Conservation (phyloP, 2,113 vertebrate genomes). For the Siphamia tubifer region DNA sequence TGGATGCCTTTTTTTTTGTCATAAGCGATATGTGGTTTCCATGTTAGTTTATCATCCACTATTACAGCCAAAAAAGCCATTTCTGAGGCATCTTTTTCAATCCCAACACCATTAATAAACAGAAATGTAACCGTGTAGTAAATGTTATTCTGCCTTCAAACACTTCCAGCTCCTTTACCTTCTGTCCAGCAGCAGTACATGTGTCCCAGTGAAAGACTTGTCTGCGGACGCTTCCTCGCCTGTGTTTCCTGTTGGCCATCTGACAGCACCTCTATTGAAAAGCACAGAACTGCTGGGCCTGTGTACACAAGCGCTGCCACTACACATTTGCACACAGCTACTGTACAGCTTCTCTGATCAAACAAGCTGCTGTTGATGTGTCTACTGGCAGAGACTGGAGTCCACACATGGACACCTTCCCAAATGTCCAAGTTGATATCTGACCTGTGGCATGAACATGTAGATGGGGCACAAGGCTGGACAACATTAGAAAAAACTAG, state of each 20-base stretch:
- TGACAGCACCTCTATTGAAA: conserved; percentile 80
- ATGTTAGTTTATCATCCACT: too few relatives aligned
- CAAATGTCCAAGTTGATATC: conserved; percentile 22
- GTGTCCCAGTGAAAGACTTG: conserved; percentile 49
- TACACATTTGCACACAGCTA: conserved; percentile 22
- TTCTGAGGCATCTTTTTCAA: too few relatives aligned
- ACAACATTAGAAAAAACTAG: too few relatives aligned
- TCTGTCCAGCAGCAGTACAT: not conserved
- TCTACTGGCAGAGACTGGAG: conserved; percentile 53
- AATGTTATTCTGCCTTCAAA: conserved; percentile 28
- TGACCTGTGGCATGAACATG: not conserved
- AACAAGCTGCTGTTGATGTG: conserved; percentile 53
- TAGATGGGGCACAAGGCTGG: too few relatives aligned
- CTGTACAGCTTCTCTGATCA: conserved; percentile 42
- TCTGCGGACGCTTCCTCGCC: conserved; percentile 51
- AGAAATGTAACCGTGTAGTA: conserved; percentile 1
- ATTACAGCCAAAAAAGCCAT: too few relatives aligned
- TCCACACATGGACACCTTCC: conserved; percentile 9
- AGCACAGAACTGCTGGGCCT: conserved; percentile 43
- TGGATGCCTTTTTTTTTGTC: too few relatives aligned
- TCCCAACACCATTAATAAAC: too few relatives aligned
- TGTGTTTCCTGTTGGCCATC: conserved; percentile 65
- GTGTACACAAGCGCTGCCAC: conserved; percentile 69
- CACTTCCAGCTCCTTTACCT: not conserved
- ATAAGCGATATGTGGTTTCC: too few relatives aligned